Evolutionary conservation across 2,888 invertebrate species (phyloP).

Genomic region (Nymphalis polychloros): DNA sequence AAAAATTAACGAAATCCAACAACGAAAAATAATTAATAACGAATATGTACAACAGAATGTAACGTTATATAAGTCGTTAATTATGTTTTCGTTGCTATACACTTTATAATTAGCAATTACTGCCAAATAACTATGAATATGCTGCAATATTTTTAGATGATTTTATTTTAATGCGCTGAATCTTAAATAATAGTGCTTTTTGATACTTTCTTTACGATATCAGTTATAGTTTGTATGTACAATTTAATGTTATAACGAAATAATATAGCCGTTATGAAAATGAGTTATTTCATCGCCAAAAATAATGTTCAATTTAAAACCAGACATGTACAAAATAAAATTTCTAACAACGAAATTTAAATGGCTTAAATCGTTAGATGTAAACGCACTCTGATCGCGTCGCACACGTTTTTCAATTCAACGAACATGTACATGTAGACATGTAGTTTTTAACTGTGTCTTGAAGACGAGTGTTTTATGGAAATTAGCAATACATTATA

Average conservation of each 20-base stretch:
- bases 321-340: background rate
- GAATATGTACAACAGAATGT: background rate
- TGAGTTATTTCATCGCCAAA: background rate
- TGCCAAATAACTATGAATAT: slow-evolving; percentile 34
- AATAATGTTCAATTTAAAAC: background rate
- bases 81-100: slow-evolving; percentile 16
- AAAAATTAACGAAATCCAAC: slow-evolving; percentile 2
- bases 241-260: slow-evolving; percentile 2
- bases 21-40: background rate
- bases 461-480: slow-evolving; percentile 34
- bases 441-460: slow-evolving; percentile 27
- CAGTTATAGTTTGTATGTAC: slow-evolving; percentile 8
- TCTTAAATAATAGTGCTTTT: slow-evolving; percentile 29
- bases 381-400: slow-evolving; percentile 10
- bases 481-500: slow-evolving; percentile 47
- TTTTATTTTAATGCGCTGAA: slow-evolving; percentile 32
- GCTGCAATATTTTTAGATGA: slow-evolving; percentile 37
- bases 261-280: background rate
- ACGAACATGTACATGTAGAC: slow-evolving; percentile 16
- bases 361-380: slow-evolving; percentile 3
- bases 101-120: slow-evolving; percentile 25
- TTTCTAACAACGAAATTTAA: slow-evolving; percentile 8
- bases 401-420: slow-evolving; percentile 10
- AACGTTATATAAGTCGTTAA: background rate
- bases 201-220: slow-evolving; percentile 23